Evolutionary conservation across 2,888 invertebrate species (phyloP), one percentile per base, ranked within the genome.

Genomic region (Tineola bisselliella): DNA sequence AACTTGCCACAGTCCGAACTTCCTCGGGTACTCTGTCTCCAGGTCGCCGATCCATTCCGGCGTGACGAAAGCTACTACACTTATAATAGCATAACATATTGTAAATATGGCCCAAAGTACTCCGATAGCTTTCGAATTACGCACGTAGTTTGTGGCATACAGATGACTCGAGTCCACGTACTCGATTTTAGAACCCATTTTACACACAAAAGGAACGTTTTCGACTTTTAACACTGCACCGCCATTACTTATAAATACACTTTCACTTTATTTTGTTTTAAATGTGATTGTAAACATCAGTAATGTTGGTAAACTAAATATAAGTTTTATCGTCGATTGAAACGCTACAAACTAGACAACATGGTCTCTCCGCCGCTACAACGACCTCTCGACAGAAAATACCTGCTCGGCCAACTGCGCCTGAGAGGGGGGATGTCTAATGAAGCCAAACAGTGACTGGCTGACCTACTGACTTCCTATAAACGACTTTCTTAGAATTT

Each of bases 51-150:
- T 90, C 96, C 96, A 94, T 84, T 97, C 94, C 52, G 97, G 97
- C 64, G 98, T 98, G 62, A 98, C 93, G 79, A 99, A 97, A 4
- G 97, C 95, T 33, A 99, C 96, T 68, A 96, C 92, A 71, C 94
- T 93, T 73, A 99, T 96, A 73, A 99, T 97, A 65, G 96, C 96
- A 80, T 96, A 98, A 84, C 98, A 98, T 75, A 98, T 94, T 67
- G 97, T 96, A 84, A 99, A 98, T 75, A 99, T 95, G 64, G 95
- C 98, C 99, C 99, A 99, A 67, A 98, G 89, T 63, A 98, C 97
- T 60, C 97, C 97, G 65, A 99, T 96, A 59, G 98, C 98, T 88
- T 95, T 95, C 67, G 95, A 95, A 88, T 96, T 95, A 69, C 95
- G 90, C 67, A 95, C 94, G 77, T 96, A 96, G 84, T 94, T 95